Evolutionary conservation across 35 echinoderm and acorn worm species (phyloP).

Genomic region (Ptychodera flava): DNA sequence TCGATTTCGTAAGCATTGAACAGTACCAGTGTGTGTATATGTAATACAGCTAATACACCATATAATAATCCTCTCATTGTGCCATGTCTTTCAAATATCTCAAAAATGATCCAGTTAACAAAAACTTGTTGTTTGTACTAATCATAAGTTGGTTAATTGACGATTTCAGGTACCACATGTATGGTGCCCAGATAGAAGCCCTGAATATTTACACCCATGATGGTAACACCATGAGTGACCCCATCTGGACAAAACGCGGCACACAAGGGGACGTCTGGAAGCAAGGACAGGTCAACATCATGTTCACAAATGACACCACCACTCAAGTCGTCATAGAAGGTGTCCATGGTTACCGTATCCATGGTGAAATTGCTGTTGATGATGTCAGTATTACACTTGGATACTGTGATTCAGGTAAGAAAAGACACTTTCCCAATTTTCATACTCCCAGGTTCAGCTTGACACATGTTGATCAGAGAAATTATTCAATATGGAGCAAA

Average conservation of each 20-base stretch:
- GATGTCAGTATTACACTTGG: conserved; percentile 27
- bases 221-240: not conserved
- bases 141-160: no score
- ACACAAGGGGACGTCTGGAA: conserved; percentile 25
- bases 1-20: no score
- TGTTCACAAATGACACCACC: not conserved
- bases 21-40: no score
- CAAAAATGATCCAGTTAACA: no score
- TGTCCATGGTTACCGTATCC: conserved; percentile 15
- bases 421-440: no score
- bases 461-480: no score
- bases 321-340: conserved; percentile 48
- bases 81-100: no score
- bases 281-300: conserved; percentile 11
- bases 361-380: conserved; percentile 66
- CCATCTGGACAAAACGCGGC: conserved; percentile 27
- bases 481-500: no score
- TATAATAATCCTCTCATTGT: no score
- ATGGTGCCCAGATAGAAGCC: conserved; percentile 16
- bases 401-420: conserved; percentile 8
- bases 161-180: conserved; percentile 77
- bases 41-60: no score
- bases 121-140: no score
- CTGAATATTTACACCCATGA: conserved; percentile 32
- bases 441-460: no score